These are phyloP conservation scores for Glaucomys volans DNA, from an alignment of 2,113 vertebrate species.

Conservation along the genomic window DNA sequence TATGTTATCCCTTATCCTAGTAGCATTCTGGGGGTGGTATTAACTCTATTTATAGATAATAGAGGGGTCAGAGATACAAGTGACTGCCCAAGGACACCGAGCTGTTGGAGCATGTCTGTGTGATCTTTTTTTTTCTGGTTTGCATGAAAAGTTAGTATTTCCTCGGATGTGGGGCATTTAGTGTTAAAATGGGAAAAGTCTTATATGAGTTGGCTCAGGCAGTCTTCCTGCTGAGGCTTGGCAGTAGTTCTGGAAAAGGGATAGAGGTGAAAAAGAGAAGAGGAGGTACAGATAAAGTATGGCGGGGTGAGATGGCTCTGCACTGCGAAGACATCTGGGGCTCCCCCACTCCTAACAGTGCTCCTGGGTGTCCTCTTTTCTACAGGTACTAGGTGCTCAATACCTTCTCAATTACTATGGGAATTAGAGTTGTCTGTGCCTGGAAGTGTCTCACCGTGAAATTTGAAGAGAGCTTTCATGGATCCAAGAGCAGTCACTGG, in stretches of 20 bases:
- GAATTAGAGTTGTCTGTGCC: not conserved
- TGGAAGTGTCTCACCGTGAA: not conserved
- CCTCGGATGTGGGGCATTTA: not conserved
- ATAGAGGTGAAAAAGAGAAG: not conserved
- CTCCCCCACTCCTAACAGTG: fast-evolving
- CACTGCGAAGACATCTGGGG: fast-evolving
- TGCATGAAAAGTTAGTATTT: not conserved
- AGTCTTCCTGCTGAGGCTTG: not conserved
- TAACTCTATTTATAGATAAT: not conserved
- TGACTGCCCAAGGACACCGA: not conserved
- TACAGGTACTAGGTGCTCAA: not conserved
- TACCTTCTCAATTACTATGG: not conserved
- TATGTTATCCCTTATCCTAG: not conserved
- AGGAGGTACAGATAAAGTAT: not conserved
- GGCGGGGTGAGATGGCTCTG: not conserved
- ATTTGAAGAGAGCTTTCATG: not conserved
- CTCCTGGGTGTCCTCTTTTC: not conserved
- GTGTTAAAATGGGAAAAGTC: not conserved
- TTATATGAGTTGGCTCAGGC: not conserved
- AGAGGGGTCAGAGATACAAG: not conserved
- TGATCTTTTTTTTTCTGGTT: not conserved
- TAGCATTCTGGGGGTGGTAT: not conserved
- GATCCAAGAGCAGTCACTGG: not conserved
- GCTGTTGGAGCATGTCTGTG: not conserved
- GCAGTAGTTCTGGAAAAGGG: not conserved